Base-by-base conservation (phyloP, 2,113 vertebrate species). In the Gadus macrocephalus region DNA sequence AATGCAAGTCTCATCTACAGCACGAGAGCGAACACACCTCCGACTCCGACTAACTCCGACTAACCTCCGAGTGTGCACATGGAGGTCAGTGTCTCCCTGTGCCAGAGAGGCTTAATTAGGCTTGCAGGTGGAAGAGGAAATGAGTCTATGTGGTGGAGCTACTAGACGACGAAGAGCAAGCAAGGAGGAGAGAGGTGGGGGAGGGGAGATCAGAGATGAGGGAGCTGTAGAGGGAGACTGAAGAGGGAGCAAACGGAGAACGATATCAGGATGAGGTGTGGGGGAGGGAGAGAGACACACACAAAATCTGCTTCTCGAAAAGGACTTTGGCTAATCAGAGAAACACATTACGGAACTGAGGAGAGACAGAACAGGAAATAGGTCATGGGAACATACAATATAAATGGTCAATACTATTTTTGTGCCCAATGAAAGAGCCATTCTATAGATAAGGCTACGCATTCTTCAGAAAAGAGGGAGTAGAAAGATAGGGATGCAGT, bases 181-280 rank as follows among this genome's bases (percentile, higher is more conserved):
- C 8, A 49, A 85, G 42, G 79, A 87, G 79, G 78, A 55, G 62
- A 73, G 38, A 15, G 35, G 17, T 58, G 55, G 15, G 42, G 42
- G 42, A 49, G 42, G 42, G 42, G 42, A 12, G 42, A 49, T 49
- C 42, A 49, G 42, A 49, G 42, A 49, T 49, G 42, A 49, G 8
- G 11, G 42, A 49, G 42, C 42, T 49, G 42, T 49, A 49, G 42
- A 11, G 42, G 42, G 42, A 49, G 42, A 9, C 9, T 2, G 8
- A 49, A 49, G 42, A 49, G 42, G 9, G 42, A 49, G 42, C 42
- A 49, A 49, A 49, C 1, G 42, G 9, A 12, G 8, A 49, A 14
- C 8, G 66, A 76, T 72, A 70, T 68, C 71, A 80, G 69, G 62
- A 67, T 66, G 68, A 22, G 64, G 60, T 25, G 27, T 69, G 69